Base-by-base conservation (phyloP, 1,140 invertebrate species). In the Drosophila cardini region DNA sequence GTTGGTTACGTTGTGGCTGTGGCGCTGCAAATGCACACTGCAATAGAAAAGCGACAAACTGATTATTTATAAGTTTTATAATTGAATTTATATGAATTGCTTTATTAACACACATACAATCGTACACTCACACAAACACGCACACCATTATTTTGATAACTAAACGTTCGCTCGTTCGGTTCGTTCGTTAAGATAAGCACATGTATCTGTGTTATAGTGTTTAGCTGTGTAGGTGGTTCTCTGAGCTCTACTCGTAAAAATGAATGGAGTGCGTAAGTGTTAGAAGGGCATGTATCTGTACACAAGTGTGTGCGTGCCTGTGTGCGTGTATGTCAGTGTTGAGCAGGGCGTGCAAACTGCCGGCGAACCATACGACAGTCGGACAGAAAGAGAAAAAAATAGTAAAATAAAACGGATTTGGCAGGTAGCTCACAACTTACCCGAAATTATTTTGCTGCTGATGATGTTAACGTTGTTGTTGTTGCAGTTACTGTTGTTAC, bases 31-130 rank as follows among this genome's bases (percentile, higher is more conserved):
- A 46, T 68, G 63, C 67, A 71, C 72, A 63, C 83, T 87, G 76
- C 61, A 89, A 83, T 60, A 43, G 45, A 87, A 86, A 57, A 65
- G 34, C 64, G 65, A 69, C 71, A 69, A 69, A 73, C 71, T 73
- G 71, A 73, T 73, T 73, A 73, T 73, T 73, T 69, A 73, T 53
- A 50, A 73, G 71, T 73, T 73, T 73, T 40, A 69, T 73, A 73
- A 73, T 73, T 61, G 56, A 73, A 73, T 73, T 68, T 73, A 70
- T 74, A 57, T 52, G 57, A 74, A 70, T 70, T 74, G 40, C 34
- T 70, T 40, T 62, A 63, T 71, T 62, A 63, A 26, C 34, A 70
- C 57, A 50, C 43, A 65, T 10, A 63, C 46, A 64, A 13, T 56
- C 69, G 40, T 15, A 46, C 42, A 13, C 7, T 21, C 58, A 4